Percentiles rank a stretch among this genome's conserved stretches.
phyloP scores from a whole-genome alignment of 2,797 vertebrate species.

The Semotilus atromaculatus region DNA sequence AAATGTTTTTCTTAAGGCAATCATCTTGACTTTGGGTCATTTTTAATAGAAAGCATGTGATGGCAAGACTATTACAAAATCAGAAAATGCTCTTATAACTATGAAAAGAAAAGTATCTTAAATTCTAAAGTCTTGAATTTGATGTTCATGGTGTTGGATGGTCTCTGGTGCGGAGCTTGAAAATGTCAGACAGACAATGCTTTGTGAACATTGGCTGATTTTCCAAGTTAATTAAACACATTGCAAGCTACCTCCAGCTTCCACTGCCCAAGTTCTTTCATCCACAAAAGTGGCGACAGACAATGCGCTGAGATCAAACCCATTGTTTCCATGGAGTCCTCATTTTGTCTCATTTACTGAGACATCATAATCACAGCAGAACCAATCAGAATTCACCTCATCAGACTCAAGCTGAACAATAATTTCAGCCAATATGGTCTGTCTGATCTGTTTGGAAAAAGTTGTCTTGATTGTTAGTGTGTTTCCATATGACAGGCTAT shows the following conservation, averaged over 20 bases:
- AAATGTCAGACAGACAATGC: conserved; percentile 17
- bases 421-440: neutral
- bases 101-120: neutral
- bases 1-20: neutral
- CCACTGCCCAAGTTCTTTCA: conserved; percentile 28
- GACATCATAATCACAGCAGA: conserved; percentile 42
- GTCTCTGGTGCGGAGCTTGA: neutral
- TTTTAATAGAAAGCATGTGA: neutral
- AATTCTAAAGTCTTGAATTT: neutral
- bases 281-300: conserved; percentile 9
- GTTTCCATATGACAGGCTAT: neutral
- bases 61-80: neutral
- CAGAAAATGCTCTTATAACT: neutral
- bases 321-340: conserved; percentile 46
- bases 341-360: conserved; percentile 41
- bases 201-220: conserved; percentile 33
- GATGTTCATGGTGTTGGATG: neutral
- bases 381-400: conserved; percentile 33
- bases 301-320: conserved; percentile 38
- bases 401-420: neutral
- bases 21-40: neutral
- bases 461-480: neutral
- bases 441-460: neutral
- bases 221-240: conserved; percentile 43
- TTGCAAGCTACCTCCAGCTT: conserved; percentile 26